Evolutionary conservation across 2,113 vertebrate species (phyloP).

Genomic region (Clarias batrachus): DNA sequence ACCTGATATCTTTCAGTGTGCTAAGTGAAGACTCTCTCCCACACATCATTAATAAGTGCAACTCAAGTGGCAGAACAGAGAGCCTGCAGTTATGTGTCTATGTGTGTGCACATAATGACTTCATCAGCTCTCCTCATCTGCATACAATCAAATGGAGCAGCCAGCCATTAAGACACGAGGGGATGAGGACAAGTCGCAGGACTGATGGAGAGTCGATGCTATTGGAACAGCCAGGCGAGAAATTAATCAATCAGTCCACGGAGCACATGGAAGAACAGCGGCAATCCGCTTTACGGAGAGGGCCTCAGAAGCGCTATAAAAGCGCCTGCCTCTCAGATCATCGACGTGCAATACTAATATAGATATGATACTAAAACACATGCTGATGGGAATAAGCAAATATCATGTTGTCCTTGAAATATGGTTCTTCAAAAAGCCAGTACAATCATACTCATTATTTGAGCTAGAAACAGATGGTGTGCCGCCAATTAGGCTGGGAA

Average conservation of each 20-base stretch:
- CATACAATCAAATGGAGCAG: conserved; percentile 71
- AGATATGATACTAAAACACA: conserved; percentile 27
- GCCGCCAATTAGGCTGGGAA: conserved; percentile 68
- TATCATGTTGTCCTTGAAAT: conserved; percentile 51
- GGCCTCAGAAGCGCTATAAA: conserved; percentile 21
- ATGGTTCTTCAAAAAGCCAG: conserved; percentile 54
- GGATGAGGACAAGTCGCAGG: conserved; percentile 42
- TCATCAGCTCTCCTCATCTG: conserved; percentile 66
- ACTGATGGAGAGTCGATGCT: conserved; percentile 53
- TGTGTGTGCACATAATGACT: conserved; percentile 59
- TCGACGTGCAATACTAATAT: conserved; percentile 9
- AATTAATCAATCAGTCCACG: conserved; percentile 60
- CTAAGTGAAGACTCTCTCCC: conserved; percentile 55
- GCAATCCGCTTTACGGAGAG: conserved; percentile 23
- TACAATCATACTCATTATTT: conserved; percentile 69
- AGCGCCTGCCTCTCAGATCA: conserved; percentile 1
- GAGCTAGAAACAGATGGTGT: conserved; percentile 73
- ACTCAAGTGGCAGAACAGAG: conserved; percentile 60
- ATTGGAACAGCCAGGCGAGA: conserved; percentile 58
- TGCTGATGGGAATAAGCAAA: conserved; percentile 38
- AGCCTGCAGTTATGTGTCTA: conserved; percentile 57
- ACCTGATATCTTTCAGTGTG: conserved; percentile 57
- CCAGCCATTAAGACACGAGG: conserved; percentile 57
- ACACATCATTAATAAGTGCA: conserved; percentile 65
- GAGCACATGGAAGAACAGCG: conserved; percentile 17